Evolutionary conservation across 2,797 vertebrate genomes (phyloP), one percentile per base, ranked within the genome.

Genomic region (Euthynnus affinis): DNA sequence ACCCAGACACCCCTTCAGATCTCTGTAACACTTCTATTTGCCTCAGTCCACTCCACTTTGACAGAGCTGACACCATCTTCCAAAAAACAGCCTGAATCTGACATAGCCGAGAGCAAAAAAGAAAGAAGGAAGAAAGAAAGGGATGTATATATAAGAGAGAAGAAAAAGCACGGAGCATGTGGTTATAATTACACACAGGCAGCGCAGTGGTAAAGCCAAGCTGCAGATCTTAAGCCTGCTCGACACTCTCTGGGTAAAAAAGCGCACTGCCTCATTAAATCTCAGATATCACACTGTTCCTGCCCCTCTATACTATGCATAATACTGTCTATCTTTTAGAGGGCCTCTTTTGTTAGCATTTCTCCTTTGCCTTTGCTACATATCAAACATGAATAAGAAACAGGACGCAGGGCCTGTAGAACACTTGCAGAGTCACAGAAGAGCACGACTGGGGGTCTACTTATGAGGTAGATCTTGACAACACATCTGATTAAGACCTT

Each of bases 181-280:
- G 97, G 96, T 95, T 98, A 93, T 97, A 97, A 98, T 98, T 97
- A 97, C 96, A 96, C 96, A 95, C 96, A 97, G 96, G 95, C 96
- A 96, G 96, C 94, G 92, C 96, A 93, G 95, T 94, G 95, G 96
- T 96, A 95, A 97, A 97, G 96, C 96, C 95, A 97, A 96, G 96
- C 94, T 96, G 95, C 96, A 94, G 93, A 96, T 96, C 95, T 96
- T 95, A 95, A 96, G 95, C 96, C 95, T 94, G 95, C 95, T 95
- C 93, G 94, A 96, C 95, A 95, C 95, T 96, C 96, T 96, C 95
- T 92, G 87, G 85, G 94, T 96, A 96, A 96, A 97, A 97, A 97
- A 97, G 88, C 78, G 55, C 79, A 95, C 95, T 93, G 96, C 96
- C 97, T 98, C 97, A 97, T 98, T 98, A 98, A 98, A 97, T 96